A percentile compares a stretch with the other conserved stretches of the same genome.
Conservation (phyloP, 2,113 vertebrate species). For the Panurus biarmicus region DNA sequence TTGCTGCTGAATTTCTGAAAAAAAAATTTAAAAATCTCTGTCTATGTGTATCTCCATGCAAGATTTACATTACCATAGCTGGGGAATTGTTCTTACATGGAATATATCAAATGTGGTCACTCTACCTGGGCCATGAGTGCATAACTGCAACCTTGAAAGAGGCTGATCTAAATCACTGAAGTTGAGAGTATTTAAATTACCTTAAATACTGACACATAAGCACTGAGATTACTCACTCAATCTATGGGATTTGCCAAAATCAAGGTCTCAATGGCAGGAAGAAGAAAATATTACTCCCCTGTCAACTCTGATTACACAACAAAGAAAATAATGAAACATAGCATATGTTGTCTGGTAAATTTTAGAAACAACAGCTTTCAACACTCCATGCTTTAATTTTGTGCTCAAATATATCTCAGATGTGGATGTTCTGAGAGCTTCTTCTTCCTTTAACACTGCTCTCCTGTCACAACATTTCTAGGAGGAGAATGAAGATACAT, state of each 20-base stretch:
- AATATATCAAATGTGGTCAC: background rate
- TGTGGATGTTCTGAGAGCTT: background rate
- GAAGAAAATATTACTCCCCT: conserved; percentile 35
- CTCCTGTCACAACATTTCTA: background rate
- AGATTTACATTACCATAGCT: background rate
- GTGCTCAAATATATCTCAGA: conserved; percentile 9
- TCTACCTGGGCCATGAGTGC: background rate
- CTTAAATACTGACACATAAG: background rate
- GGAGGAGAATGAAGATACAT: background rate
- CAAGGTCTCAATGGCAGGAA: conserved; percentile 24
- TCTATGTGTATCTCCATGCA: background rate
- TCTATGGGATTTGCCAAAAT: conserved; percentile 19
- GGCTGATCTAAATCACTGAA: background rate
- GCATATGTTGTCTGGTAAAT: conserved; percentile 38
- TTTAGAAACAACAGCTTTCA: conserved; percentile 40
- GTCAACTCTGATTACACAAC: conserved; percentile 29
- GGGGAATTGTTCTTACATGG: background rate
- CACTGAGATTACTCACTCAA: background rate
- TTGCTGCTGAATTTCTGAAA: background rate
- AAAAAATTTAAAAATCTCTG: background rate
- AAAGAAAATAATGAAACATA: conserved; percentile 41
- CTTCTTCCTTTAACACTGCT: background rate
- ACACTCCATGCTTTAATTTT: background rate
- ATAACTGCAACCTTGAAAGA: background rate
- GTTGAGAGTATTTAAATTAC: background rate